Base-by-base conservation (phyloP, 2,797 vertebrate species). In the Eleutherodactylus coqui region DNA sequence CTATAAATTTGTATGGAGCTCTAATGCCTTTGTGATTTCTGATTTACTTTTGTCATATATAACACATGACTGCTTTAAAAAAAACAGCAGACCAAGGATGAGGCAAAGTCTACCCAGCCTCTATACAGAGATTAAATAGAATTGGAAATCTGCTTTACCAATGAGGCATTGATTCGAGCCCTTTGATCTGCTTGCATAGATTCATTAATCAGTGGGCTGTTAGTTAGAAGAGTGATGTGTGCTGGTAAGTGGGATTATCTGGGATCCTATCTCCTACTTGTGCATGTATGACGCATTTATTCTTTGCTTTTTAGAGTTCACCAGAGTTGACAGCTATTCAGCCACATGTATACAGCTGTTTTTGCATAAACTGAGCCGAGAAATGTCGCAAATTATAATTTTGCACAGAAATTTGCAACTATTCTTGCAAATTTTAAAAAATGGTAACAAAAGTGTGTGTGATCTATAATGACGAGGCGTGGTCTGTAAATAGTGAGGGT, bases 41-140 rank as follows among this genome's bases (percentile, higher is more conserved):
- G 16, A 53, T 76, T 53, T 21, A 34, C 47, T 34, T 51, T 21
- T 76, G 17, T 51, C 51, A 51, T 49, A 51, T 19, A 36, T 76
- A 76, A 76, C 75, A 51, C 47, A 76, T 53, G 47, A 17, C 75
- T 51, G 45, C n/a, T 47, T 47, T n/a, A n/a, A 73, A 67, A 8
- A 41, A 72, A 72, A 41, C n/a, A 73, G 24, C 38, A 27, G 69
- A 24, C 69, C 24, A n/a, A 27, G 24, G 41, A 45, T 70, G 38
- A 73, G n/a, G 41, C 43, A 43, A 41, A 70, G 67, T 41, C 34
- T 24, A 70, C n/a, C 2, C 19, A 70, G 36, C 36, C 41, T 19
- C 67, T 38, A 70, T 41, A 24, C 36, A 24, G 67, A 41, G 67
- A 70, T 41, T 70, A 38, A 19, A 69, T 38, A 36, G 34, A 27